Evolutionary conservation across 1,140 invertebrate genomes (phyloP).

Genomic region (Eufriesea mexicana): DNA sequence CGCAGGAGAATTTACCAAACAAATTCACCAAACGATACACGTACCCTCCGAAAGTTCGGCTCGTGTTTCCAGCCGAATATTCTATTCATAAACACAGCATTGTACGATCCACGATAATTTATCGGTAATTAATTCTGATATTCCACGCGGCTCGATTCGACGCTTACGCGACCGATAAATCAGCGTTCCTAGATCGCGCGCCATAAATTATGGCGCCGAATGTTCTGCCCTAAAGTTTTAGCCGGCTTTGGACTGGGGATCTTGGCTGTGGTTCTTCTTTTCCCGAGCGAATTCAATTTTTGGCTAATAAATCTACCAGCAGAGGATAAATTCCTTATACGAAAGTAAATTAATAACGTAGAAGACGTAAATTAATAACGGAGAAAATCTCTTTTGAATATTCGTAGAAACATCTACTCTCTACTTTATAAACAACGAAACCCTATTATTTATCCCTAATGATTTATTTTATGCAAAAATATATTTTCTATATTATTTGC

Average conservation of each 20-base stretch:
- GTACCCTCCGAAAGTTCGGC: neutral
- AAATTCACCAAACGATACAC: neutral
- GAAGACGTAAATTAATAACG: no score
- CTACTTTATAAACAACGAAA: no score
- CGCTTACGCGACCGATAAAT: neutral
- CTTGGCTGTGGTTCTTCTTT: neutral
- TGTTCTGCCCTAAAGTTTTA: neutral
- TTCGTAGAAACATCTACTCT: no score
- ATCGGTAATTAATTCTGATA: constrained; percentile 19
- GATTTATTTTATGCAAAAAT: no score
- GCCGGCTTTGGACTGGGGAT: neutral
- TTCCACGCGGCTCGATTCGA: neutral
- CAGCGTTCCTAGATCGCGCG: neutral
- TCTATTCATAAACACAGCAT: constrained; percentile 26
- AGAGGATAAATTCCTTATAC: no score
- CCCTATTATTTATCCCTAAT: no score
- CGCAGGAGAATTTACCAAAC: neutral
- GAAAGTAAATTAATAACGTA: no score
- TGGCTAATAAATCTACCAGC: no score
- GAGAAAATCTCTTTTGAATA: no score
- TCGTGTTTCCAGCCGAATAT: neutral
- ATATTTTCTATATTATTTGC: no score
- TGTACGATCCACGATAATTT: neutral
- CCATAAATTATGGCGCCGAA: neutral
- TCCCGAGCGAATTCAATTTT: no score